Evolutionary conservation across 2,113 vertebrate species (phyloP).

Genomic region (Phylloscopus whistleri): DNA sequence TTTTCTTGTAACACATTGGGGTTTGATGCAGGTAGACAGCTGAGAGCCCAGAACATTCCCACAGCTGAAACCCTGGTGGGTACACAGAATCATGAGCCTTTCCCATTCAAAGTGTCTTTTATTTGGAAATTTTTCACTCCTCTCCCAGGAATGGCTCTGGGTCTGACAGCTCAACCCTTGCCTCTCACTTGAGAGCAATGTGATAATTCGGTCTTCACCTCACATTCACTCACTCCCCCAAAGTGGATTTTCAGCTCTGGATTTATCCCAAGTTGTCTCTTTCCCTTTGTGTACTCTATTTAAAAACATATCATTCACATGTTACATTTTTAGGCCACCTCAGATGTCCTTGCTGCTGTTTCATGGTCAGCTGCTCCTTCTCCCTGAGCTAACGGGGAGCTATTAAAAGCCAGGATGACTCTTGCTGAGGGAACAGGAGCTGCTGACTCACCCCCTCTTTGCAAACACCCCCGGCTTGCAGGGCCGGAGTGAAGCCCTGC

Average conservation of each 20-base stretch:
- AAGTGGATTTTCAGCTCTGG: not conserved
- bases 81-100: not conserved
- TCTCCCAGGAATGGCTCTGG: not conserved
- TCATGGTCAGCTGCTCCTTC: constrained; percentile 40
- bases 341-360: constrained; percentile 24
- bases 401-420: not conserved
- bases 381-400: not conserved
- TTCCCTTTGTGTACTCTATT: not conserved
- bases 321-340: not conserved
- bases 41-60: not conserved
- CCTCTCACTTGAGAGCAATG: not conserved
- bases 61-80: not conserved
- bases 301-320: not conserved
- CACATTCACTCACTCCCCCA: not conserved
- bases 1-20: not conserved
- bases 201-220: not conserved
- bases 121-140: not conserved
- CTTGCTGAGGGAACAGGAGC: not conserved
- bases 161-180: not conserved
- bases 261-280: not conserved
- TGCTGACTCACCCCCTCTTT: not conserved
- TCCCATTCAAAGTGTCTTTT: not conserved
- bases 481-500: not conserved
- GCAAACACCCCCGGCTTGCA: not conserved
- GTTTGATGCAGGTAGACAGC: not conserved